Conservation (phyloP, 2,797 vertebrate species). For the Megaceryle alcyon region DNA sequence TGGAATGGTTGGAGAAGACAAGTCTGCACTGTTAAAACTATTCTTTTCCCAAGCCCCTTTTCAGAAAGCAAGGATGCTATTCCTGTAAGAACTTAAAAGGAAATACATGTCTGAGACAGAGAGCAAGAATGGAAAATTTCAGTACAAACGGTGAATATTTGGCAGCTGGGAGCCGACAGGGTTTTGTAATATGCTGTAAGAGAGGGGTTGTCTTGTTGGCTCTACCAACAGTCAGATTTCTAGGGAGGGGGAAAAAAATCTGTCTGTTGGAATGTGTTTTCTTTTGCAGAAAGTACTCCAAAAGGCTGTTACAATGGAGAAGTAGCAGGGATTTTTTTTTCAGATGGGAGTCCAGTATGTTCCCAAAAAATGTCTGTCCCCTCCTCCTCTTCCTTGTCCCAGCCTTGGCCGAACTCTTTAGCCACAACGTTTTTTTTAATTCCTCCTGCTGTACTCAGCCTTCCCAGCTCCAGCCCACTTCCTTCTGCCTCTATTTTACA, state of each 20-base stretch:
- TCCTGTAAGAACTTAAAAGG: slow-evolving; percentile 61
- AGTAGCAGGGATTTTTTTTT: not conserved
- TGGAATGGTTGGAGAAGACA: slow-evolving; percentile 25
- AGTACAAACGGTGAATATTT: slow-evolving; percentile 50
- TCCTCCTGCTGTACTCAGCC: not conserved
- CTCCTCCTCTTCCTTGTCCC: not conserved
- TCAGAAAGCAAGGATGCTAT: slow-evolving; percentile 38
- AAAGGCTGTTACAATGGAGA: not conserved
- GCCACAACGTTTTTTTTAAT: not conserved
- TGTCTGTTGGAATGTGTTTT: not conserved
- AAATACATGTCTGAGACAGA: slow-evolving; percentile 48
- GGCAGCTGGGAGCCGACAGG: slow-evolving; percentile 4
- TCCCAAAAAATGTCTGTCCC: not conserved
- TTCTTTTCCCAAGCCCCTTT: slow-evolving; percentile 46
- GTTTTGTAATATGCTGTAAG: slow-evolving; percentile 15
- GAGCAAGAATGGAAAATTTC: slow-evolving; percentile 59
- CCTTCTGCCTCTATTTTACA: slow-evolving; percentile 8
- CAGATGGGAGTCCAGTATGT: not conserved
- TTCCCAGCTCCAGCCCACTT: not conserved
- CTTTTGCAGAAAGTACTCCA: not conserved
- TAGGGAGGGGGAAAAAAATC: not conserved
- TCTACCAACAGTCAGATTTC: slow-evolving; percentile 14
- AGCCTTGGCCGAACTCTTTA: not conserved
- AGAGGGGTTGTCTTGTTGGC: slow-evolving; percentile 37
- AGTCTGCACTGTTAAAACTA: slow-evolving; percentile 21